phyloP scores from a whole-genome alignment of 2,113 vertebrate species.

The Galemys pyrenaicus region DNA sequence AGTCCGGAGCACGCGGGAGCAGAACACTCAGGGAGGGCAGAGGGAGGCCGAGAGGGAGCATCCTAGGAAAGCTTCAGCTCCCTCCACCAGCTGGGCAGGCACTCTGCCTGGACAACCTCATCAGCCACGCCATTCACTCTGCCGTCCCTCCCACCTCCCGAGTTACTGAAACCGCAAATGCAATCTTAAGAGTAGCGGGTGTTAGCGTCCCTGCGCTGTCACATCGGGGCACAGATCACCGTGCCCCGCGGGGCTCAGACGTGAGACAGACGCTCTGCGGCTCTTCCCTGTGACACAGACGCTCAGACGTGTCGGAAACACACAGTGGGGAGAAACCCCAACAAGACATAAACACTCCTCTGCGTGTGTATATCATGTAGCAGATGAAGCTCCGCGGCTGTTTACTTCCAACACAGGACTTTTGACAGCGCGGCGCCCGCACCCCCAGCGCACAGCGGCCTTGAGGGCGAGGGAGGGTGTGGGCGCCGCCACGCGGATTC shows the following conservation, averaged over 20 bases:
- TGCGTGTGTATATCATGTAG: not conserved
- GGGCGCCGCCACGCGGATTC: rapidly evolving
- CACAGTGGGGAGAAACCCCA: slow-evolving; percentile 25
- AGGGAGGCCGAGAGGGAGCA: not conserved
- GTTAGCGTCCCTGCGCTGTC: too few relatives aligned
- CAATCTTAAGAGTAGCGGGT: too few relatives aligned
- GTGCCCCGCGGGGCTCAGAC: not conserved
- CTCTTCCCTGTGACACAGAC: not conserved
- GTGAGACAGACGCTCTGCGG: not conserved
- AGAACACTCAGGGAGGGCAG: not conserved
- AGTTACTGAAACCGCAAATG: not conserved
- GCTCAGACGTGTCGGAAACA: not conserved
- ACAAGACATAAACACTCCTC: not conserved
- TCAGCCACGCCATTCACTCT: not conserved
- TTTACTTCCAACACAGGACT: not conserved
- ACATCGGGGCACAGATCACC: not conserved
- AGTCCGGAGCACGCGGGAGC: not conserved
- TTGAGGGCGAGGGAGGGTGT: not conserved
- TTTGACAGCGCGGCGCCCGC: not conserved
- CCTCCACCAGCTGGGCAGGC: not conserved
- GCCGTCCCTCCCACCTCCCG: not conserved
- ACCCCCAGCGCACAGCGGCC: not conserved
- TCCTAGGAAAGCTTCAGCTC: not conserved
- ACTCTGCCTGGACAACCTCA: not conserved
- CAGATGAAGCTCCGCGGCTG: not conserved